Percentiles rank a stretch among this genome's conserved stretches.
phyloP scores from a whole-genome alignment of 2,797 vertebrate genomes.

The Phoxinus dragarum region DNA sequence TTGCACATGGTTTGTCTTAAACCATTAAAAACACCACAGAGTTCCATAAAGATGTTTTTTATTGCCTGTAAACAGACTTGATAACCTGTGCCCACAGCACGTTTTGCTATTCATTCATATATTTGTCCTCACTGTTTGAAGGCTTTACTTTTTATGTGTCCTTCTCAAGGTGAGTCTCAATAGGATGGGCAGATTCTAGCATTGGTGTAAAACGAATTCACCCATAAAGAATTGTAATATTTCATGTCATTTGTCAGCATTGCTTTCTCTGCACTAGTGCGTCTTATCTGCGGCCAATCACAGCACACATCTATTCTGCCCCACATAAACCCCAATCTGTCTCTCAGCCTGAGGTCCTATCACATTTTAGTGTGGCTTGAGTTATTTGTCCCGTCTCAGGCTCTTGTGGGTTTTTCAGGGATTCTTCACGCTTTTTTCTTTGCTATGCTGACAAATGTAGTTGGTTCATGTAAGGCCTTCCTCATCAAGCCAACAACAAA shows the following conservation, averaged over 20 bases:
- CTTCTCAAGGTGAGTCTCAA: slow-evolving; percentile 39
- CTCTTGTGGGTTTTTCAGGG: slow-evolving; percentile 26
- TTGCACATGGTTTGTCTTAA: too few relatives aligned
- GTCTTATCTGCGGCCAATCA: slow-evolving; percentile 21
- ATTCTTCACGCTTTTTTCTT: slow-evolving; percentile 9
- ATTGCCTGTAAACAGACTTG: slow-evolving; percentile 12
- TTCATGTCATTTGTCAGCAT: slow-evolving; percentile 40
- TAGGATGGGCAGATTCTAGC: neutral
- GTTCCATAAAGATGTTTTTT: neutral
- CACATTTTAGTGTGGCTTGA: slow-evolving; percentile 47
- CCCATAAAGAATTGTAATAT: slow-evolving; percentile 46
- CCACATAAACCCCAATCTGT: slow-evolving; percentile 34
- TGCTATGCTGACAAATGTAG: slow-evolving; percentile 14
- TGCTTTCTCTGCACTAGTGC: slow-evolving; percentile 30
- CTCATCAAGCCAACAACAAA: slow-evolving; percentile 26
- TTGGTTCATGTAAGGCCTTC: slow-evolving; percentile 26
- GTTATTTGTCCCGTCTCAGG: slow-evolving; percentile 30
- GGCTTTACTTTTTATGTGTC: slow-evolving; percentile 32
- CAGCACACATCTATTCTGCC: slow-evolving; percentile 19
- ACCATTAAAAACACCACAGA: too few relatives aligned
- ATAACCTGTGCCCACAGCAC: neutral
- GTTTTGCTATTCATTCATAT: slow-evolving; percentile 4
- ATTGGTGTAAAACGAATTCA: slow-evolving; percentile 39
- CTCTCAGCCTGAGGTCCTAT: slow-evolving; percentile 28
- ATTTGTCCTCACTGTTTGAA: neutral